These are phyloP conservation scores for Zoroaster sp. DNA, from an alignment of 53 echinoderm and acorn worm species.

Conservation along the genomic window DNA sequence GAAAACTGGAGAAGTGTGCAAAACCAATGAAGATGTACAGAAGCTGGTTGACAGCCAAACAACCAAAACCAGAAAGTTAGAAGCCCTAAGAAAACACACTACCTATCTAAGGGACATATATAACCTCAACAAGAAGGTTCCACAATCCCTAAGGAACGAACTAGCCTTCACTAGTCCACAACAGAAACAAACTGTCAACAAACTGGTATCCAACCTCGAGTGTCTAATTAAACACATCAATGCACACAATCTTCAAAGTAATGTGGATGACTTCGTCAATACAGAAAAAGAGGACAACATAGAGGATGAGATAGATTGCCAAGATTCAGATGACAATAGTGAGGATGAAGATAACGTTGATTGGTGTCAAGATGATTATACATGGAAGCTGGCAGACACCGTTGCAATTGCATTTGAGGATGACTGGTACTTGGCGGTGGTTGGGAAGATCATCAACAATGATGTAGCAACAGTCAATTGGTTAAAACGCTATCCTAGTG, in stretches of 20 bases:
- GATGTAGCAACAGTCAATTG: constrained; percentile 10
- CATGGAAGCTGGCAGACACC: constrained; percentile 23
- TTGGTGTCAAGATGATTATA: too few species aligned
- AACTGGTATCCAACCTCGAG: background rate
- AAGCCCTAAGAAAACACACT: constrained; percentile 16
- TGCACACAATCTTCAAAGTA: background rate
- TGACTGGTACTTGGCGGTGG: background rate
- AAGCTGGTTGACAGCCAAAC: background rate
- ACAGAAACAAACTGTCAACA: background rate
- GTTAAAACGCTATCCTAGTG: background rate
- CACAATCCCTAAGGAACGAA: background rate
- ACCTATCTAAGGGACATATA: background rate
- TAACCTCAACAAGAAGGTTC: background rate
- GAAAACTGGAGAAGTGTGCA: constrained; percentile 2
- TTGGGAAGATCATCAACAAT: background rate
- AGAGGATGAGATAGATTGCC: background rate
- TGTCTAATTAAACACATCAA: too few species aligned
- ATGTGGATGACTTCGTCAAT: too few species aligned
- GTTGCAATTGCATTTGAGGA: constrained; percentile 2
- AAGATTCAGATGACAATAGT: background rate
- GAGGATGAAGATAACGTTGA: too few species aligned
- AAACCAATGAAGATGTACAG: background rate
- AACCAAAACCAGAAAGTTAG: background rate
- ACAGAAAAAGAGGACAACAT: background rate
- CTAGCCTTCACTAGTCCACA: background rate